Evolutionary conservation across 2,888 invertebrate genomes (phyloP).

Genomic region (Tenthredo amoena): DNA sequence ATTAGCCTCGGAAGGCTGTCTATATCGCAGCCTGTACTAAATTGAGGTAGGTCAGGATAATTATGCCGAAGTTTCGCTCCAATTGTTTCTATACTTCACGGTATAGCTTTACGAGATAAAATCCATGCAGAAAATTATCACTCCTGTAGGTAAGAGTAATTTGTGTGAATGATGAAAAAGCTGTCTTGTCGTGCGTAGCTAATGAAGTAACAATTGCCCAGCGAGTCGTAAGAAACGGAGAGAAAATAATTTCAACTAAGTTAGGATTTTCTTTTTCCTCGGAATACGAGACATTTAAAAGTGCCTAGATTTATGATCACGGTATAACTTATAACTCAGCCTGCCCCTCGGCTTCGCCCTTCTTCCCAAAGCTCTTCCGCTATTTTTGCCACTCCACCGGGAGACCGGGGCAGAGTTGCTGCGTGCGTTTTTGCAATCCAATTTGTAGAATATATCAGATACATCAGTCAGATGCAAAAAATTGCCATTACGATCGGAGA

Average conservation of each 20-base stretch:
- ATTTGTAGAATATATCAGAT: slow-evolving; percentile 53
- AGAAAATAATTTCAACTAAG: slow-evolving; percentile 44
- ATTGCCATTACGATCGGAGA: slow-evolving; percentile 39
- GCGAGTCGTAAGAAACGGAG: slow-evolving; percentile 15
- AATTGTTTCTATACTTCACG: background rate
- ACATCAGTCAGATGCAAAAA: slow-evolving; percentile 46
- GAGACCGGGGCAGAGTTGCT: slow-evolving; percentile 29
- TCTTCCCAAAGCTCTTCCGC: slow-evolving; percentile 35
- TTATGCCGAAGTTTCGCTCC: background rate
- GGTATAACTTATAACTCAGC: slow-evolving; percentile 51
- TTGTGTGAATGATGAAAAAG: slow-evolving; percentile 26
- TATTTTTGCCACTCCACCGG: slow-evolving; percentile 44
- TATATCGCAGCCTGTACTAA: background rate
- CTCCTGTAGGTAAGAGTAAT: background rate
- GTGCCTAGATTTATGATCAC: slow-evolving; percentile 52
- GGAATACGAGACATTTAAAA: slow-evolving; percentile 52
- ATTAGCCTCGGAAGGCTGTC: background rate
- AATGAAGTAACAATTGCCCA: slow-evolving; percentile 48
- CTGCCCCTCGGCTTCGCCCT: slow-evolving; percentile 36
- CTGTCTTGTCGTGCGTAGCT: slow-evolving; percentile 32
- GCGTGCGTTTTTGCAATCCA: slow-evolving; percentile 51
- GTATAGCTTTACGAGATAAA: background rate
- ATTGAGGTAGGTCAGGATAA: background rate
- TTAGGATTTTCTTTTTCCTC: slow-evolving; percentile 37
- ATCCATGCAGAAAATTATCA: background rate